Percentiles rank a stretch among this genome's conserved stretches.
Conservation (phyloP, 2,797 vertebrate genomes). For the Garrulus glandarius region DNA sequence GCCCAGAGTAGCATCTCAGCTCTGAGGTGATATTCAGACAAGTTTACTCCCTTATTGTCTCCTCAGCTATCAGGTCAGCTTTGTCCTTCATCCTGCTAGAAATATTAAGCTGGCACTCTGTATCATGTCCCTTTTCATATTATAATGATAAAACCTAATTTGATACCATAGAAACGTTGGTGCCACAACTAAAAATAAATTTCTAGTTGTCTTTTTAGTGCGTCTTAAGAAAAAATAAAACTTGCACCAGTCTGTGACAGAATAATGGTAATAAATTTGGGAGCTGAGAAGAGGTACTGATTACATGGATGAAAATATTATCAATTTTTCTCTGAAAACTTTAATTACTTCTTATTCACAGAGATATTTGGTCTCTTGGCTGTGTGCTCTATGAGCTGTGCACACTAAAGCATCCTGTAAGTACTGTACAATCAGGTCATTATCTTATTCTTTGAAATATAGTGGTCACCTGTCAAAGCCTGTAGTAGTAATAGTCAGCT, state of each 20-base stretch:
- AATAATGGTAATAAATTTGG: neutral
- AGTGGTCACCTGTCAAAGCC: neutral
- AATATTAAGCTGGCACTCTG: neutral
- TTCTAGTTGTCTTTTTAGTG: neutral
- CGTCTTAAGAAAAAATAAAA: neutral
- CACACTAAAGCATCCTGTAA: slow-evolving; percentile 90
- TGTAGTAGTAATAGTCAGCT: neutral
- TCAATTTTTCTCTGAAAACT: neutral
- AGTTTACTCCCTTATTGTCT: neutral
- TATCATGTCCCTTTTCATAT: neutral
- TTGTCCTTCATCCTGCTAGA: neutral
- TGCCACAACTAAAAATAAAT: neutral
- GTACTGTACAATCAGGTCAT: slow-evolving; percentile 43
- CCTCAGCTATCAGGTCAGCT: neutral
- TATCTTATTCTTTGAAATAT: neutral
- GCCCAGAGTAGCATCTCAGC: neutral
- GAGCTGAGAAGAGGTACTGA: neutral
- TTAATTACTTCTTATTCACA: slow-evolving; percentile 66
- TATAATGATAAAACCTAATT: neutral
- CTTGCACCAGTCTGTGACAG: neutral
- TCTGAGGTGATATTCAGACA: neutral
- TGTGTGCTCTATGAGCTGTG: slow-evolving; percentile 95
- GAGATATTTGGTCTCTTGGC: slow-evolving; percentile 95
- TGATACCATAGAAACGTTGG: neutral
- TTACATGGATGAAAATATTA: neutral